Percentiles rank a stretch among this genome's conserved stretches.
phyloP scores from a whole-genome alignment of 1,140 invertebrate genomes.

The Gryllus bimaculatus region DNA sequence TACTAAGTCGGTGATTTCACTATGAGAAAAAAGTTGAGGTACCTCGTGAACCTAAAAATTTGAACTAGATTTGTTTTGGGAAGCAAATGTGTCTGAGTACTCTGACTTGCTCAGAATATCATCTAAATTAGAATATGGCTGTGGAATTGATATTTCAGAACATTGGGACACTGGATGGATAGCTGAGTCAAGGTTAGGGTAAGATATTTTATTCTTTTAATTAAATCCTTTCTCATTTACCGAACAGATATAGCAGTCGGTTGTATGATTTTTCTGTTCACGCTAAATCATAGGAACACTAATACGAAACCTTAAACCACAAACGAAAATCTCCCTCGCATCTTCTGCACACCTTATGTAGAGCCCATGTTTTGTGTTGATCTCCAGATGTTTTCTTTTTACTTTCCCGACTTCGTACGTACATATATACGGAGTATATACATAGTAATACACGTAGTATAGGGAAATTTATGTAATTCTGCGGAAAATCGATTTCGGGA shows the following conservation, averaged over 20 bases:
- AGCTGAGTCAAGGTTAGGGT: slow-evolving; percentile 9
- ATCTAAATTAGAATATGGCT: slow-evolving; percentile 11
- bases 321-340: slow-evolving; percentile 15
- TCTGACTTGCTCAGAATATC: background rate
- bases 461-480: too few relatives aligned
- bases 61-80: slow-evolving; percentile 10
- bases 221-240: slow-evolving; percentile 10
- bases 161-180: background rate
- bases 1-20: background rate
- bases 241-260: slow-evolving; percentile 7
- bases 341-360: background rate
- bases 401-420: too few relatives aligned
- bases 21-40: slow-evolving; percentile 10
- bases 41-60: background rate
- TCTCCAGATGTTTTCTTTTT: slow-evolving; percentile 17
- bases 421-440: too few relatives aligned
- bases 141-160: slow-evolving; percentile 7
- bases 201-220: slow-evolving; percentile 7
- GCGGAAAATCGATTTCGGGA: too few relatives aligned
- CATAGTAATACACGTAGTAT: too few relatives aligned
- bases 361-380: slow-evolving; percentile 17
- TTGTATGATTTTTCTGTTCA: slow-evolving; percentile 11
- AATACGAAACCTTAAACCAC: slow-evolving; percentile 20
- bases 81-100: background rate
- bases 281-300: slow-evolving; percentile 11